Evolutionary conservation across 2,797 vertebrate species (phyloP).

Genomic region (Gouania willdenowi): DNA sequence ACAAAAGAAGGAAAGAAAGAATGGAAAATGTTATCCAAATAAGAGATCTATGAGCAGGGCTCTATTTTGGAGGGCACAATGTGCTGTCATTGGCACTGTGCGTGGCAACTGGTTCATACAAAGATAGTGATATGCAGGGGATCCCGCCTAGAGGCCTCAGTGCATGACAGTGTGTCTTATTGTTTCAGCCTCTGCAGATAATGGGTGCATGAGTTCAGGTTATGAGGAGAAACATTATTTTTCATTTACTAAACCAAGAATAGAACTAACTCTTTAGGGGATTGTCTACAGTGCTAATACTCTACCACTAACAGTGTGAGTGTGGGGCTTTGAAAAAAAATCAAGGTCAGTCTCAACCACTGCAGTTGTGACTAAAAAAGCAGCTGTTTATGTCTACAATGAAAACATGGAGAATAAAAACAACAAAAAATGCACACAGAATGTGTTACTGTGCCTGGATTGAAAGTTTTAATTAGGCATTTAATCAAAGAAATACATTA

Average conservation of each 20-base stretch:
- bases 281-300: too few relatives aligned
- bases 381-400: too few relatives aligned
- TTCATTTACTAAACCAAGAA: neutral
- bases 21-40: constrained; percentile 72
- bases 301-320: too few relatives aligned
- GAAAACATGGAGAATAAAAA: too few relatives aligned
- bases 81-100: constrained; percentile 81
- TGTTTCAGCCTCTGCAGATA: neutral
- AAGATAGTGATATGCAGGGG: constrained; percentile 75
- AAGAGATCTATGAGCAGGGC: constrained; percentile 80
- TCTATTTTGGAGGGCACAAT: constrained; percentile 73
- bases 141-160: constrained; percentile 56
- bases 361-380: constrained; percentile 29
- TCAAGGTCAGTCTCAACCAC: constrained; percentile 1
- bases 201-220: too few relatives aligned
- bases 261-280: neutral
- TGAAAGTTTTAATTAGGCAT: constrained; percentile 9
- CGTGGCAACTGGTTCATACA: constrained; percentile 46
- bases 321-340: too few relatives aligned
- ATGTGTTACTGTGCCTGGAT: too few relatives aligned
- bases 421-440: too few relatives aligned
- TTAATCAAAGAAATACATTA: constrained; percentile 8
- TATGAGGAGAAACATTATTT: too few relatives aligned
- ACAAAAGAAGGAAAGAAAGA: constrained; percentile 81
- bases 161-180: constrained; percentile 9